Conservation (phyloP, 2,888 invertebrate genomes). For the Acrobasis repandana region DNA sequence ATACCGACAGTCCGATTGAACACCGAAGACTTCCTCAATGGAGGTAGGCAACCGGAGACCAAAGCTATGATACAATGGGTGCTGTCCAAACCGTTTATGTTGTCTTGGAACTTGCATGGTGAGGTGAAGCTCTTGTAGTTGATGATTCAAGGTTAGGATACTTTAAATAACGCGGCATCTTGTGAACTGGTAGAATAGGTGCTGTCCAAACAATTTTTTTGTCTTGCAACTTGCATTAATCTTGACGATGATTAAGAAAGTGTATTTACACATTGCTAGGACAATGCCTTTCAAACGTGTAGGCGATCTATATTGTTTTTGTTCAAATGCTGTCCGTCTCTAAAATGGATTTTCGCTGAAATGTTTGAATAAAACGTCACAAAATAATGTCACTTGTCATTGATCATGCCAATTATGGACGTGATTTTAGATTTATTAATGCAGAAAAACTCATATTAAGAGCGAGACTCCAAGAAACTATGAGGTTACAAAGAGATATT, state of each 20-base stretch:
- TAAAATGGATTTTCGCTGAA: too few relatives aligned
- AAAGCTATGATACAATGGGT: slow-evolving; percentile 95
- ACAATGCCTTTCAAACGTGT: too few relatives aligned
- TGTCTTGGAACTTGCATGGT: slow-evolving; percentile 97
- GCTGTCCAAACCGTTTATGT: slow-evolving; percentile 91
- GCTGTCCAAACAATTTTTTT: slow-evolving; percentile 91
- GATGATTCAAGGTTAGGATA: slow-evolving; percentile 89
- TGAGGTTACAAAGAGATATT: too few relatives aligned
- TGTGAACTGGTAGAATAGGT: slow-evolving; percentile 91
- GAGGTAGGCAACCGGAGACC: slow-evolving; percentile 92
- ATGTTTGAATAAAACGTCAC: too few relatives aligned
- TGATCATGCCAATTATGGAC: too few relatives aligned
- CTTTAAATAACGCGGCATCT: neutral
- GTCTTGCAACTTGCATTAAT: slow-evolving; percentile 97
- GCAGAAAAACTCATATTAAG: too few relatives aligned
- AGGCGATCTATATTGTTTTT: too few relatives aligned
- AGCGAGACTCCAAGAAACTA: too few relatives aligned
- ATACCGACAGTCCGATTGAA: slow-evolving; percentile 36
- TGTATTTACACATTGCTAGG: too few relatives aligned
- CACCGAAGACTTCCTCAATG: slow-evolving; percentile 83
- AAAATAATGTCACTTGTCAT: too few relatives aligned
- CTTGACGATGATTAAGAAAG: slow-evolving; percentile 97
- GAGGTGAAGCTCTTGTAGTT: slow-evolving; percentile 98
- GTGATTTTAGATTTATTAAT: too few relatives aligned
- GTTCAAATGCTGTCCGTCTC: too few relatives aligned